Percentiles rank a stretch among this genome's conserved stretches.
Evolutionary conservation across 1,140 invertebrate species (phyloP).

Genomic region (Teleopsis dalmanni): DNA sequence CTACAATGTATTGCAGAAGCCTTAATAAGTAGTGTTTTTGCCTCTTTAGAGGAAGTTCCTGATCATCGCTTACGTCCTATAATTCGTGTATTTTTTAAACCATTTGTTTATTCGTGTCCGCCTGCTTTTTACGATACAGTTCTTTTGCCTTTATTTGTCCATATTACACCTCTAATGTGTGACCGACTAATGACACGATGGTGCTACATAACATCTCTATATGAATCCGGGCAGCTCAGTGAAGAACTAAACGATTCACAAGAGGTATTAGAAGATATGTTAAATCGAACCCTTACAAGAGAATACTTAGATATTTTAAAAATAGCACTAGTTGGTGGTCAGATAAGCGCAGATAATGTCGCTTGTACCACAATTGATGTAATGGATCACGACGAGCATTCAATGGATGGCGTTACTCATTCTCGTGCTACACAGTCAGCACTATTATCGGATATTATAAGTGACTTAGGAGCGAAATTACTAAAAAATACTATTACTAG

Average conservation of each 20-base stretch:
- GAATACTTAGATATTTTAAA: slow-evolving; percentile 81
- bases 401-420: slow-evolving; percentile 51
- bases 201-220: slow-evolving; percentile 66
- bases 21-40: slow-evolving; percentile 59
- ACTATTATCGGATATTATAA: slow-evolving; percentile 58
- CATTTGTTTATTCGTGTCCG: slow-evolving; percentile 78
- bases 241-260: slow-evolving; percentile 71
- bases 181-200: slow-evolving; percentile 68
- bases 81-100: slow-evolving; percentile 75
- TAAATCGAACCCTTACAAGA: slow-evolving; percentile 75
- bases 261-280: slow-evolving; percentile 82
- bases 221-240: slow-evolving; percentile 68
- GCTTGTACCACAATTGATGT: slow-evolving; percentile 44
- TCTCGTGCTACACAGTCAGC: slow-evolving; percentile 47
- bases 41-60: slow-evolving; percentile 68
- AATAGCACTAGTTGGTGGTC: slow-evolving; percentile 52
- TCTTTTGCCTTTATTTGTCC: slow-evolving; percentile 67
- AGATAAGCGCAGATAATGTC: slow-evolving; percentile 30
- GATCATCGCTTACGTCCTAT: slow-evolving; percentile 76
- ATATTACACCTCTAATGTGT: slow-evolving; percentile 70
- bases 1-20: slow-evolving; percentile 56
- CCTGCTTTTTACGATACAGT: slow-evolving; percentile 66
- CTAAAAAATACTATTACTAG: slow-evolving; percentile 57
- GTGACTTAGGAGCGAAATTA: slow-evolving; percentile 63
- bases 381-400: slow-evolving; percentile 63